Evolutionary conservation across 2,113 vertebrate species (phyloP), one percentile per base, ranked within the genome.

Genomic region (Silurus asotus): DNA sequence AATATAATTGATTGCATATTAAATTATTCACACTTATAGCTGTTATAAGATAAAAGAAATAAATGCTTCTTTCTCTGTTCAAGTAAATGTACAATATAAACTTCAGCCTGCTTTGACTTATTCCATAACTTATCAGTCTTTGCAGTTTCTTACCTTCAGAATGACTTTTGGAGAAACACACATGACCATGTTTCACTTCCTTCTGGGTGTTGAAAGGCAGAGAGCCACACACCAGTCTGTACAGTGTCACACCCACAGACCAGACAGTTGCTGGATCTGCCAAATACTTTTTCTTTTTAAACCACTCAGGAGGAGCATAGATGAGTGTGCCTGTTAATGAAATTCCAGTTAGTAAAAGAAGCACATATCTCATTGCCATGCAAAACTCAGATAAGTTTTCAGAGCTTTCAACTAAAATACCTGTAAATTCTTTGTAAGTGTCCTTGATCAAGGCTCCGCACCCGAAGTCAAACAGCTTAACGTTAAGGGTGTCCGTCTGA

Each of bases 161-260:
- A 19, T 84, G 28, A 81, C 23, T 45, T n/a, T 37, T 87, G 28
- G 84, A 84, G 58, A 92, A 92, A 58, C 79, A 69, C 75, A 93
- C 76, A 25, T 84, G 86, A 1, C 89, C 89, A 70, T 85, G 84
- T 23, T 88, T 89, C 67, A 90, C 91, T 8, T 89, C 90, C 17
- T 89, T 86, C 9, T 94, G 93, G 0, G 90, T 93, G 64, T 95
- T 92, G 0, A 96, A 96, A 17, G 96, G 95, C 48, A 96, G 90
- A 0, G 94, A 94, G 14, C 95, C 94, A 0, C 95, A 96, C 45
- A 96, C 94, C 93, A 96, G 93, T 15, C 88, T 88, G 25, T 91
- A 93, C 14, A 93, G 89, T 14, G 89, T 86, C 51, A 93, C 82
- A 1, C 93, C 93, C 10, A 93, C 76, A 0, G 92, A 93, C 92